These are phyloP conservation scores for Scaptomyza polygonia DNA, from an alignment of 2,888 invertebrate species.

Conservation along the genomic window DNA sequence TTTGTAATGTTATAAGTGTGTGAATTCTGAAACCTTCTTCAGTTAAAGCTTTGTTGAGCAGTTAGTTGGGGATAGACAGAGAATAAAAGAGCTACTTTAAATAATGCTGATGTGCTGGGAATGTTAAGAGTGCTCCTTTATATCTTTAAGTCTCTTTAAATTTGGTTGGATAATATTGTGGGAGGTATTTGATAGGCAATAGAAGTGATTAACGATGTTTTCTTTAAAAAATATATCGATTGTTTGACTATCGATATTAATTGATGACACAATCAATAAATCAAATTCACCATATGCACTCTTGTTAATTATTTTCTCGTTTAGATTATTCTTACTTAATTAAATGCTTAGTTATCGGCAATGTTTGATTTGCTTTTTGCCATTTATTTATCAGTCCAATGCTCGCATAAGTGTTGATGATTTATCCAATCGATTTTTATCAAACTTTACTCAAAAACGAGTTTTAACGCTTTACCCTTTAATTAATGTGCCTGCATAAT, in stretches of 20 bases:
- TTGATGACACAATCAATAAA: too few species aligned
- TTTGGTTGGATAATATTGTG: not conserved
- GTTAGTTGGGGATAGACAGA: conserved; percentile 3
- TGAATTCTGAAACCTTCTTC: not conserved
- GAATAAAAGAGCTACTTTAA: not conserved
- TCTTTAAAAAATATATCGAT: not conserved
- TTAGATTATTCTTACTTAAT: too few species aligned
- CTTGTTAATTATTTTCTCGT: too few species aligned
- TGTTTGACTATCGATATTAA: too few species aligned
- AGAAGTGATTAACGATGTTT: not conserved
- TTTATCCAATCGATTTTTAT: not conserved
- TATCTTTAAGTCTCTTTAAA: not conserved
- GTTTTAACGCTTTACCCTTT: not conserved
- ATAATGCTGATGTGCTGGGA: not conserved
- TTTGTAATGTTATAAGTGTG: conserved; percentile 10
- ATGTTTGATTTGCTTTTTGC: too few species aligned
- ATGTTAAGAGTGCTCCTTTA: not conserved
- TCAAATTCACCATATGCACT: too few species aligned
- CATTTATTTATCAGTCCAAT: too few species aligned
- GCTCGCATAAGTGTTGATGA: too few species aligned
- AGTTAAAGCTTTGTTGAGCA: conserved; percentile 19
- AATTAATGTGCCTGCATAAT: not conserved
- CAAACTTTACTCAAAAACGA: not conserved
- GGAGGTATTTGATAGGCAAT: not conserved
- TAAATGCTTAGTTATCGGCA: too few species aligned